Evolutionary conservation across 2,113 vertebrate genomes (phyloP).

Genomic region (Holacanthus passer): DNA sequence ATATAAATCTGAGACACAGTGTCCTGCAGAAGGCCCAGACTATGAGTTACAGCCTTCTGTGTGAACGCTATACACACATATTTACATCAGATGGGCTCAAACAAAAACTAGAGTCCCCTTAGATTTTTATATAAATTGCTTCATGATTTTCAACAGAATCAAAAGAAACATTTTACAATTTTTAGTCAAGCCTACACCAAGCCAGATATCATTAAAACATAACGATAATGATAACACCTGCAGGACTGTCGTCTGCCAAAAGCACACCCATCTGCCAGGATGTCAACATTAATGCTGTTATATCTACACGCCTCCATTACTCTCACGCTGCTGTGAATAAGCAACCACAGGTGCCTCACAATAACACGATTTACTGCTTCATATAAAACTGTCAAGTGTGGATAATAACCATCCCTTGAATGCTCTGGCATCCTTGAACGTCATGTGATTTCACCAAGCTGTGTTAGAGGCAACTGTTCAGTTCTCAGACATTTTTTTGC

Average conservation of each 20-base stretch:
- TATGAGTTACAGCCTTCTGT: constrained; percentile 39
- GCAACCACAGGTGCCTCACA: constrained; percentile 60
- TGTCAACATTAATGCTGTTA: constrained; percentile 32
- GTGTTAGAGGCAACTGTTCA: background rate
- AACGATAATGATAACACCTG: constrained; percentile 28
- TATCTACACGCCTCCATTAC: constrained; percentile 36
- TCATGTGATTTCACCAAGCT: background rate
- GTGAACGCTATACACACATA: background rate
- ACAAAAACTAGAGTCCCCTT: background rate
- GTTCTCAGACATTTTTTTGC: background rate
- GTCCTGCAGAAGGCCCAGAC: background rate
- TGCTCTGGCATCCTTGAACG: constrained; percentile 24
- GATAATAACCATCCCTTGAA: constrained; percentile 38
- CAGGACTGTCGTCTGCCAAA: constrained; percentile 40
- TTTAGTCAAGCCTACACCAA: background rate
- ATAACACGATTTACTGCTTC: constrained; percentile 59
- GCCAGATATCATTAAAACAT: constrained; percentile 25
- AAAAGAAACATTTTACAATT: background rate
- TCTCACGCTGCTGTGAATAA: constrained; percentile 45
- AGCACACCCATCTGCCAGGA: constrained; percentile 51
- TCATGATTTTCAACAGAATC: background rate
- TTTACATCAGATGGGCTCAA: background rate
- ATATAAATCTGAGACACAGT: constrained; percentile 53
- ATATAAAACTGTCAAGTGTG: constrained; percentile 60
- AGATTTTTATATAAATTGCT: background rate